Base-by-base conservation (phyloP, 2,888 invertebrate species). In the Drosophila ezoana region DNA sequence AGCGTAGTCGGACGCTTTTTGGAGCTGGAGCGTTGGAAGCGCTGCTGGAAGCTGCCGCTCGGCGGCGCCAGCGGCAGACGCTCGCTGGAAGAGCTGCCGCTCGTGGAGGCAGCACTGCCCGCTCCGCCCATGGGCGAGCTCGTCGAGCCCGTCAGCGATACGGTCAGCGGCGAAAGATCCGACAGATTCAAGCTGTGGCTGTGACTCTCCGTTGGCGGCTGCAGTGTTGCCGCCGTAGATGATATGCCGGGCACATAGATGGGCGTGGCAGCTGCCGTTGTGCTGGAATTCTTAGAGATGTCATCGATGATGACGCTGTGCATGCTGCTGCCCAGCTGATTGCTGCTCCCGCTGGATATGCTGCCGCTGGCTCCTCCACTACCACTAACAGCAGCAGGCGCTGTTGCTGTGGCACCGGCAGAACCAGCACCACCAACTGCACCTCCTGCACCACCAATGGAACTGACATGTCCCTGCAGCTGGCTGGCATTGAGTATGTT, bases 11-110 rank as follows among this genome's bases (percentile, higher is more conserved):
- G 89, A 11, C 91, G 91, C 75, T 95, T 96, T 78, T 94, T 94
- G 67, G 95, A 94, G 84, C 97, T 93, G 54, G 97, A 94, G 66
- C 95, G 93, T 16, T 95, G 95, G 79, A 95, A 93, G 81, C 95
- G 95, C 95, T 87, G 95, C 76, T 91, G 92, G 32, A 95, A 96
- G 71, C 96, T 86, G 64, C 86, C 83, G 38, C 82, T 86, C 2
- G 28, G 84, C 49, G 0, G 53, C 28, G 16, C 54, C 16, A 16
- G 81, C 72, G 1, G 54, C 76, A 37, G 0, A 23, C 52, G 52
- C 2, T 52, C 52, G 40, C 52, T 52, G 13, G 52, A 52, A 0
- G 52, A 52, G 52, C 52, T 47, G 47, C 47, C 47, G 47, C 47
- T 52, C 13, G 52, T 52, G 28, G 52, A 66, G 20, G 62, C 72